Percentiles rank a stretch among this genome's conserved stretches.
These are phyloP conservation scores for Octopus bimaculoides DNA, from an alignment of 1,140 invertebrate genomes.

Conservation along the genomic window DNA sequence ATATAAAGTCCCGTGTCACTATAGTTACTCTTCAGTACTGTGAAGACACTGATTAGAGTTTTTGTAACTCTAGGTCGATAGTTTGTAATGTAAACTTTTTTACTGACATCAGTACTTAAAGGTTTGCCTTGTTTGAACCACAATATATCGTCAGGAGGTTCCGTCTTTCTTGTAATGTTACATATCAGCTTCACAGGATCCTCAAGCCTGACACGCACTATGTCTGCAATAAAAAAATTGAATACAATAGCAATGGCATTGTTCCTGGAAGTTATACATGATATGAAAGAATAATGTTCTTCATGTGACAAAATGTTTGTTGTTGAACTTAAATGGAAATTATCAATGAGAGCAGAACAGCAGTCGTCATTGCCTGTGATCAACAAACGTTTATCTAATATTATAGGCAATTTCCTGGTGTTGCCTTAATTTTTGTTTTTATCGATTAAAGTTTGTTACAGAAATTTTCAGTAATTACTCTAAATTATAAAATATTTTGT, in stretches of 20 bases:
- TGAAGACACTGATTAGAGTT: constrained; percentile 14
- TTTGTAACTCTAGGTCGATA: not conserved
- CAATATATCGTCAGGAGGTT: not conserved
- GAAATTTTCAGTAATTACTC: too few relatives aligned
- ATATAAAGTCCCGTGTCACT: constrained; percentile 10
- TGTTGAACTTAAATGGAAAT: too few relatives aligned
- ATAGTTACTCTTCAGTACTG: constrained; percentile 5
- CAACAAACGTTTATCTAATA: too few relatives aligned
- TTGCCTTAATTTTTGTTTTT: too few relatives aligned
- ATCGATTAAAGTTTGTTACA: too few relatives aligned
- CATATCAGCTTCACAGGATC: constrained; percentile 12
- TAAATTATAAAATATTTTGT: too few relatives aligned
- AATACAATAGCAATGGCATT: constrained; percentile 5
- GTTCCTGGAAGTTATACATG: not conserved
- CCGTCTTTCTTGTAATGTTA: constrained; percentile 3
- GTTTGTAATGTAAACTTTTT: constrained; percentile 12
- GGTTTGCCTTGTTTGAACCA: constrained; percentile 10
- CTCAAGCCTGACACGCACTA: constrained; percentile 5
- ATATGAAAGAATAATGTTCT: not conserved
- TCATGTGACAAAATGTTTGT: too few relatives aligned
- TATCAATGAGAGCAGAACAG: too few relatives aligned
- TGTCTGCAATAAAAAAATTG: constrained; percentile 9
- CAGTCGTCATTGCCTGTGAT: too few relatives aligned
- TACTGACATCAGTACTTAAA: not conserved
- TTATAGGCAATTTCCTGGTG: too few relatives aligned